Percentiles rank a stretch among this genome's conserved stretches.
These are phyloP conservation scores for Calephelis nemesis DNA, from an alignment of 1,140 invertebrate genomes.

Conservation along the genomic window DNA sequence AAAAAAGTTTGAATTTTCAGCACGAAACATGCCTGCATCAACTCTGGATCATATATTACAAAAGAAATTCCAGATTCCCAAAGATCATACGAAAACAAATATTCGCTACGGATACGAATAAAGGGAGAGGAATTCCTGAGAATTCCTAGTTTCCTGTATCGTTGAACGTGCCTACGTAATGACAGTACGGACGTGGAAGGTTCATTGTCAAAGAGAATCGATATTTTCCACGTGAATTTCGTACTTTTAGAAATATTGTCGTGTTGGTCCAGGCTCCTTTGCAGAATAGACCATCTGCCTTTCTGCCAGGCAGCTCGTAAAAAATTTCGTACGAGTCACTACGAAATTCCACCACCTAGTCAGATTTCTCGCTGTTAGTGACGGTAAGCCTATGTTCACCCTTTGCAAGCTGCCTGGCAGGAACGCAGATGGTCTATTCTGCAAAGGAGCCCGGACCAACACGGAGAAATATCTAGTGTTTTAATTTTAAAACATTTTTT, in stretches of 20 bases:
- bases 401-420: no score
- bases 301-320: no score
- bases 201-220: not conserved
- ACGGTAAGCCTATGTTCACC: no score
- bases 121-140: not conserved
- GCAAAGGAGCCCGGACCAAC: no score
- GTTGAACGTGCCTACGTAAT: not conserved
- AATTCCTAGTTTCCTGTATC: not conserved
- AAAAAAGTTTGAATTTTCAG: no score
- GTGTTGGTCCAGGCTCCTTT: no score
- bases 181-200: not conserved
- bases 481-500: not conserved
- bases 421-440: no score
- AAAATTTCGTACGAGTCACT: no score
- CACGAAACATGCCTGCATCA: no score
- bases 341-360: no score
- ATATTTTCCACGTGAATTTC: not conserved
- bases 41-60: not conserved
- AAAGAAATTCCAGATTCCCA: constrained; percentile 1
- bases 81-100: constrained; percentile 9
- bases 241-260: not conserved
- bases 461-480: not conserved
- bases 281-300: no score
- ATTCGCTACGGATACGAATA: not conserved
- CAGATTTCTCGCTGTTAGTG: no score